phyloP scores from a whole-genome alignment of 2,888 invertebrate species.

The Leucoptera coffeella region DNA sequence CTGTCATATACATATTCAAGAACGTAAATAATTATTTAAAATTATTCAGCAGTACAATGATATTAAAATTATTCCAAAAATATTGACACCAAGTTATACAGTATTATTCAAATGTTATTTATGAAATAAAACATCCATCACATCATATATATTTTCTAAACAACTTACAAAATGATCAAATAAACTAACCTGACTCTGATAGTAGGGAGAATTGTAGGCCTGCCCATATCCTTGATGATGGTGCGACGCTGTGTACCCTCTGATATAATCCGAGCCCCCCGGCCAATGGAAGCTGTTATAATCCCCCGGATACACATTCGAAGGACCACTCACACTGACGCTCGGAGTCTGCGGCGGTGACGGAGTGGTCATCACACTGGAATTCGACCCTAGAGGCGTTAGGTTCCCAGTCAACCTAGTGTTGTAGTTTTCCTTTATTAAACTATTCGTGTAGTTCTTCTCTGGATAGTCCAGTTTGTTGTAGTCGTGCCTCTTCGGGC shows the following conservation, averaged over 20 bases:
- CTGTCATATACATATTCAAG: no score
- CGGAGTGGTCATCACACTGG: conserved; percentile 73
- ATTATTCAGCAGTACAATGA: no score
- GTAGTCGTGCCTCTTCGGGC: conserved; percentile 39
- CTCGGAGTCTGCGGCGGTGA: conserved; percentile 75
- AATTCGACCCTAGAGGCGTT: conserved; percentile 69
- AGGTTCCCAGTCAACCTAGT: conserved; percentile 59
- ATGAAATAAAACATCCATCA: no score
- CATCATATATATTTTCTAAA: no score
- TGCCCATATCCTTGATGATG: conserved; percentile 53
- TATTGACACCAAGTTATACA: no score
- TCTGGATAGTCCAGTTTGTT: conserved; percentile 38
- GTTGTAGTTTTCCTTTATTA: conserved; percentile 42
- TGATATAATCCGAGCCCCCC: conserved; percentile 48
- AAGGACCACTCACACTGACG: conserved; percentile 48
- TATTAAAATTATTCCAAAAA: no score
- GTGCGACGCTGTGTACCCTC: conserved; percentile 45
- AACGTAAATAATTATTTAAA: no score
- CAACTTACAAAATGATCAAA: no score
- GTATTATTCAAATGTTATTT: no score
- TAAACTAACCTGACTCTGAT: conserved; percentile 54
- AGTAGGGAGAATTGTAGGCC: conserved; percentile 57
- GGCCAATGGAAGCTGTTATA: conserved; percentile 53
- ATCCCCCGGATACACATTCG: conserved; percentile 46
- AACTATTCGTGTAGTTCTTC: conserved; percentile 29